A percentile compares a stretch with the other conserved stretches of the same genome.
Conservation (phyloP, 1,140 invertebrate species). For the Habropoda laboriosa region DNA sequence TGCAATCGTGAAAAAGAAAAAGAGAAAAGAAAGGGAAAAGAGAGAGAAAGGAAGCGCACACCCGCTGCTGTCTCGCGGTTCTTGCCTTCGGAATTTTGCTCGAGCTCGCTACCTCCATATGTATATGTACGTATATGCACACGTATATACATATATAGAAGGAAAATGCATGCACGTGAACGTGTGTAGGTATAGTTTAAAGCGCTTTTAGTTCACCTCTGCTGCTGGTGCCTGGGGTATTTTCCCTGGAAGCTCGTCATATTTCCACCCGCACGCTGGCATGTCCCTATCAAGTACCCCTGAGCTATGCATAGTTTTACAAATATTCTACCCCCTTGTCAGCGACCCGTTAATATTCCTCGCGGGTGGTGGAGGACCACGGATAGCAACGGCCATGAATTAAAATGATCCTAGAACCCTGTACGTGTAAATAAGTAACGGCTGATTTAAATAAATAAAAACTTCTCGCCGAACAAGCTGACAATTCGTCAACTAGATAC, state of each 20-base stretch:
- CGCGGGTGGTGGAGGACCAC: not conserved
- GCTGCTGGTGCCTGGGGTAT: conserved; percentile 70
- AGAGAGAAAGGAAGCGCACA: not conserved
- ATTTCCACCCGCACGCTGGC: conserved; percentile 66
- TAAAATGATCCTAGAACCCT: conserved; percentile 71
- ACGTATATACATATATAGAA: not conserved
- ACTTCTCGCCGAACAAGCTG: not conserved
- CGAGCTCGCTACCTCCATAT: not conserved
- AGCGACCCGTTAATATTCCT: conserved; percentile 72
- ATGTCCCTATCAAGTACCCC: conserved; percentile 70
- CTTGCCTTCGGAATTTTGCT: conserved; percentile 46
- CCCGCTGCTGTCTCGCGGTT: conserved; percentile 14
- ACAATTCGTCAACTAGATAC: not conserved
- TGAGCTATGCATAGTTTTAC: conserved; percentile 78
- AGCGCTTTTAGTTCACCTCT: conserved; percentile 73
- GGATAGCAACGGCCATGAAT: conserved; percentile 48
- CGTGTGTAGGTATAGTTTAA: conserved; percentile 70
- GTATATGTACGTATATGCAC: not conserved
- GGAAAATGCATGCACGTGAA: not conserved
- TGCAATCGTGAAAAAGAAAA: not conserved
- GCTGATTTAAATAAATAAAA: conserved; percentile 32
- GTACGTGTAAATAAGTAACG: too few relatives aligned
- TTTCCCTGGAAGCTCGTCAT: conserved; percentile 75
- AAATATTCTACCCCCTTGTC: conserved; percentile 76
- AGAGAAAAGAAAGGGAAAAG: not conserved